Evolutionary conservation across 2,888 invertebrate genomes (phyloP).

Genomic region (Neoaliturus tenellus): DNA sequence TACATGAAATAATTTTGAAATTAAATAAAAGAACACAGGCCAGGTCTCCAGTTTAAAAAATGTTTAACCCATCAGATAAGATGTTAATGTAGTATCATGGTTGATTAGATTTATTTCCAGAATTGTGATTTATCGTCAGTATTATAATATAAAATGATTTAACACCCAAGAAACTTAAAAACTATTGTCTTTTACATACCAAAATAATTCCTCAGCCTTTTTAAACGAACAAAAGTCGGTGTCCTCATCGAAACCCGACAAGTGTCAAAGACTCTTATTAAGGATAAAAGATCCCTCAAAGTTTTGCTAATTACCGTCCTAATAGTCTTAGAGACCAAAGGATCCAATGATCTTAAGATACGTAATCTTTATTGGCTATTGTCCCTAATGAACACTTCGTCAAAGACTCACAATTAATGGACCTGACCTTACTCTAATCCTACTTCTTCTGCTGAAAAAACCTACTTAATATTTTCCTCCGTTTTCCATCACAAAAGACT

Average conservation of each 20-base stretch:
- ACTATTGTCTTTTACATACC: neutral
- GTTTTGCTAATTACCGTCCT: conserved; percentile 49
- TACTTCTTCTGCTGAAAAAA: conserved; percentile 59
- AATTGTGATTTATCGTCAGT: too few relatives aligned
- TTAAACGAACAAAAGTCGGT: conserved; percentile 41
- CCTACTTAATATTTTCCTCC: conserved; percentile 64
- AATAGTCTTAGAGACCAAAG: conserved; percentile 43
- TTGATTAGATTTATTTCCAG: too few relatives aligned
- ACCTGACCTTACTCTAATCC: conserved; percentile 59
- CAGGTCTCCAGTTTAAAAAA: too few relatives aligned
- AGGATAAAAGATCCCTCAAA: conserved; percentile 54
- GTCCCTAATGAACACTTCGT: conserved; percentile 53
- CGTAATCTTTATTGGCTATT: conserved; percentile 58
- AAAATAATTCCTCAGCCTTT: neutral
- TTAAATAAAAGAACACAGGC: too few relatives aligned
- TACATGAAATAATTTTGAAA: too few relatives aligned
- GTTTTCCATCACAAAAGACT: conserved; percentile 64
- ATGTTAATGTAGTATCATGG: too few relatives aligned
- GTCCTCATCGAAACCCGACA: conserved; percentile 10
- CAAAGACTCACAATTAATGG: conserved; percentile 59
- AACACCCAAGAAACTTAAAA: too few relatives aligned
- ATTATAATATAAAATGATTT: too few relatives aligned
- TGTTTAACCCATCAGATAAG: too few relatives aligned
- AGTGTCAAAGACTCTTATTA: conserved; percentile 29
- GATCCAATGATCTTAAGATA: conserved; percentile 47